Conservation (phyloP, 53 echinoderm and acorn worm species). For the Hippasteria phrygiana region DNA sequence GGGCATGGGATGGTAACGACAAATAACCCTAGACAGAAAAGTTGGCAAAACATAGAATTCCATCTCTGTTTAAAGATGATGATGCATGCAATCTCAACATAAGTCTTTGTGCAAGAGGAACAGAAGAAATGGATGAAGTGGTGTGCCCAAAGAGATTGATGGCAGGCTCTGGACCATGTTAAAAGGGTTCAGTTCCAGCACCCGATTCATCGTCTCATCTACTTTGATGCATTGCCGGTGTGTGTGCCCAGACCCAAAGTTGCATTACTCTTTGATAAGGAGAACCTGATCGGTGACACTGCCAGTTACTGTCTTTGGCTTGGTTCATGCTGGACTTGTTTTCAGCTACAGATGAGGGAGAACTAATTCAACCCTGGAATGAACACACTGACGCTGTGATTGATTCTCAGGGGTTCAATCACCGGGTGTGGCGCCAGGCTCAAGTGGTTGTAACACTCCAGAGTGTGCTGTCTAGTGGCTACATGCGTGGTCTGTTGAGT, state of each 20-base stretch:
- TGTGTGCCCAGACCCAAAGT: constrained; percentile 1
- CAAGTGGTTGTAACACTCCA: constrained; percentile 29
- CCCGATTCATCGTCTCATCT: constrained; percentile 2
- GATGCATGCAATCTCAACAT: too few relatives aligned
- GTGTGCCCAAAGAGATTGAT: constrained; percentile 24
- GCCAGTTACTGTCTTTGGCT: neutral
- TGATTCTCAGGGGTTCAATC: constrained; percentile 30
- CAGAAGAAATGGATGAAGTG: neutral
- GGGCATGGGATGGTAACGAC: too few relatives aligned
- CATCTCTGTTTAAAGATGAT: too few relatives aligned
- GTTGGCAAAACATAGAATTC: too few relatives aligned
- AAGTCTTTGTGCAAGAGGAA: neutral
- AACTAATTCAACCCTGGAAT: neutral
- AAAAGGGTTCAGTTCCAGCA: constrained; percentile 16
- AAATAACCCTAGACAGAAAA: too few relatives aligned
- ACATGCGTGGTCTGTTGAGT: neutral
- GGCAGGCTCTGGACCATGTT: neutral
- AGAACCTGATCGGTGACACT: neutral
- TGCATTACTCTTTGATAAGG: neutral
- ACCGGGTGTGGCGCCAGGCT: constrained; percentile 22
- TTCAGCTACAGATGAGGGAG: neutral
- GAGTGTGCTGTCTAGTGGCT: neutral
- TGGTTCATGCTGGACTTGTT: neutral
- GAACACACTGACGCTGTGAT: neutral
- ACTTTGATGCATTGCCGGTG: constrained; percentile 29